phyloP scores from a whole-genome alignment of 2,113 vertebrate species.

The Silurus asotus region DNA sequence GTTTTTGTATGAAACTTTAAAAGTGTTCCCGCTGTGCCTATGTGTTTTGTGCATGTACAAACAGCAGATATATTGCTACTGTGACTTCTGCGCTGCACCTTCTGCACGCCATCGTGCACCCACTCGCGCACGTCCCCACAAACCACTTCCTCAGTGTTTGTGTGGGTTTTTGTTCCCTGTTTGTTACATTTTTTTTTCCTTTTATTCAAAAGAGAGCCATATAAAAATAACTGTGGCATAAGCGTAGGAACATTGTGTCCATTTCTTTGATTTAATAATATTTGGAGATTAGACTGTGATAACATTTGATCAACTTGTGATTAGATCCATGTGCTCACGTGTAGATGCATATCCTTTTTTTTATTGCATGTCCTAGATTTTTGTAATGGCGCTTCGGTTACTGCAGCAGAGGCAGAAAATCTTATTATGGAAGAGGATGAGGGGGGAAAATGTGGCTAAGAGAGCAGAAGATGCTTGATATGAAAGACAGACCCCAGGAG shows the following conservation, averaged over 20 bases:
- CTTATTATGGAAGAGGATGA: slow-evolving; percentile 63
- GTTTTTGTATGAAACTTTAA: slow-evolving; percentile 14
- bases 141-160: slow-evolving; percentile 16
- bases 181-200: neutral
- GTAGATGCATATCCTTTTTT: slow-evolving; percentile 46
- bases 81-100: slow-evolving; percentile 15
- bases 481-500: slow-evolving; percentile 45
- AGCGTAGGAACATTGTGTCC: slow-evolving; percentile 56
- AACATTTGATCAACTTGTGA: slow-evolving; percentile 53
- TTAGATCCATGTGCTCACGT: slow-evolving; percentile 56
- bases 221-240: slow-evolving; percentile 54
- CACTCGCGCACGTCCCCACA: slow-evolving; percentile 36
- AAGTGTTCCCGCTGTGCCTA: neutral
- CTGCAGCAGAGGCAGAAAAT: slow-evolving; percentile 69
- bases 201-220: slow-evolving; percentile 35
- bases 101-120: slow-evolving; percentile 27
- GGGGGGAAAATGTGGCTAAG: slow-evolving; percentile 10
- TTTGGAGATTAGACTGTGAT: slow-evolving; percentile 41
- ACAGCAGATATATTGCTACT: slow-evolving; percentile 13
- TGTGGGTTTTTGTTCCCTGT: neutral
- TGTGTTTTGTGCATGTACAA: slow-evolving; percentile 26
- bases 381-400: slow-evolving; percentile 70
- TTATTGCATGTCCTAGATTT: slow-evolving; percentile 57
- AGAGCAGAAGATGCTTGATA: slow-evolving; percentile 36
- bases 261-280: slow-evolving; percentile 66